Evolutionary conservation across 2,113 vertebrate genomes (phyloP).

Genomic region (Ailuropoda melanoleuca): DNA sequence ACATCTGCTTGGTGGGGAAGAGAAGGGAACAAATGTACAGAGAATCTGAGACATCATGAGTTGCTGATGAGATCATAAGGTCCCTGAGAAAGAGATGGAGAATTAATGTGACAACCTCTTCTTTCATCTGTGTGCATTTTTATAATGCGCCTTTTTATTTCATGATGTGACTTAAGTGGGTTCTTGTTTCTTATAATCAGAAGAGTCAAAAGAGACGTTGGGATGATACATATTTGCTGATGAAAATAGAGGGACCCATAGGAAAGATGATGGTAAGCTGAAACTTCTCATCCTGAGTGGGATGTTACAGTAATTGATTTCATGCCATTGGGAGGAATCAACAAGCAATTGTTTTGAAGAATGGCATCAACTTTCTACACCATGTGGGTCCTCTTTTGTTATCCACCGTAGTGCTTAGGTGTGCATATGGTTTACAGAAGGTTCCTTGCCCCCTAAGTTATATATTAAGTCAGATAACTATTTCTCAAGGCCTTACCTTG

Average conservation of each 20-base stretch:
- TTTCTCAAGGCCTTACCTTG: not conserved
- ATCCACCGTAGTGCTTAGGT: not conserved
- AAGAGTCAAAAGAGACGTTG: not conserved
- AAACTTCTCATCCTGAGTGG: not conserved
- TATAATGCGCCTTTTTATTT: not conserved
- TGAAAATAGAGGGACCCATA: not conserved
- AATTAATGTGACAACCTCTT: not conserved
- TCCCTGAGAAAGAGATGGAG: not conserved
- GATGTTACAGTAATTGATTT: not conserved
- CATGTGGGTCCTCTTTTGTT: not conserved
- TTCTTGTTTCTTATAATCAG: not conserved
- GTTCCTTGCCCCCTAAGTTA: not conserved
- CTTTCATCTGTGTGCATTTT: not conserved
- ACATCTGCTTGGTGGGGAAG: not conserved
- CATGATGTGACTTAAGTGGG: not conserved
- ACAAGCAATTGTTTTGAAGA: not conserved
- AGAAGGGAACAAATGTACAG: not conserved
- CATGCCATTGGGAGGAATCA: not conserved
- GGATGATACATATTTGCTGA: not conserved
- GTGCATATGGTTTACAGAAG: not conserved
- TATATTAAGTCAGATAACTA: not conserved
- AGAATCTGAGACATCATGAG: not conserved
- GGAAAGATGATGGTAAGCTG: not conserved
- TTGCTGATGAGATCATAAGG: not conserved
- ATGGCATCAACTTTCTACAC: not conserved